phyloP scores from a whole-genome alignment of 2,888 invertebrate species.

The Ophioninae sp. region DNA sequence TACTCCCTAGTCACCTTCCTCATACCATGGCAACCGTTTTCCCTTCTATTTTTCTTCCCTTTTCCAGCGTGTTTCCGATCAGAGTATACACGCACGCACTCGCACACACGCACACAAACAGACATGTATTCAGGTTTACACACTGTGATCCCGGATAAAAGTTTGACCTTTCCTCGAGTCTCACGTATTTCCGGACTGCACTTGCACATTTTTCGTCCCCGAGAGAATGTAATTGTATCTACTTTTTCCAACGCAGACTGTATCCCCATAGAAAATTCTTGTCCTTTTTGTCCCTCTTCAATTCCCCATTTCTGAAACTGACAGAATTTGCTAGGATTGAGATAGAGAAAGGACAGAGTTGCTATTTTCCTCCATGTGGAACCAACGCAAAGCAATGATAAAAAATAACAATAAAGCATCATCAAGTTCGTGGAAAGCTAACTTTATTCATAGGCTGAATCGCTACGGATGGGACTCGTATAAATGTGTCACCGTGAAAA shows the following conservation, averaged over 20 bases:
- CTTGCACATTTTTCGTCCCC: constrained; percentile 33
- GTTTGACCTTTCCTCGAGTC: constrained; percentile 41
- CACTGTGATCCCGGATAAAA: constrained; percentile 31
- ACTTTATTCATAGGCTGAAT: constrained; percentile 14
- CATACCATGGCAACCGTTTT: constrained; percentile 43
- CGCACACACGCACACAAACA: constrained; percentile 1
- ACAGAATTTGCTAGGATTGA: background rate
- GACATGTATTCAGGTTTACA: background rate
- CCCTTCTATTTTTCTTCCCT: constrained; percentile 59
- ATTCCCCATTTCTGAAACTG: background rate
- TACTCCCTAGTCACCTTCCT: constrained; percentile 4
- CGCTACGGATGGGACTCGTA: background rate
- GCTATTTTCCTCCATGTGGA: background rate
- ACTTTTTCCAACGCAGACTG: constrained; percentile 14
- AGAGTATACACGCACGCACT: constrained; percentile 16
- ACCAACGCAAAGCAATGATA: background rate
- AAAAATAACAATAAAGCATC: background rate
- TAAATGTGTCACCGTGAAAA: background rate
- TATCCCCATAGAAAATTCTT: background rate
- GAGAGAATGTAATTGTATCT: constrained; percentile 30
- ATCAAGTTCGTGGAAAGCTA: background rate
- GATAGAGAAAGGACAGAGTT: background rate
- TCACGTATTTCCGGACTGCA: constrained; percentile 41
- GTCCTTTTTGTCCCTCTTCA: background rate
- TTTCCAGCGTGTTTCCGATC: constrained; percentile 10